These are phyloP conservation scores for Sitophilus oryzae DNA, from an alignment of 1,140 invertebrate species.

Conservation along the genomic window DNA sequence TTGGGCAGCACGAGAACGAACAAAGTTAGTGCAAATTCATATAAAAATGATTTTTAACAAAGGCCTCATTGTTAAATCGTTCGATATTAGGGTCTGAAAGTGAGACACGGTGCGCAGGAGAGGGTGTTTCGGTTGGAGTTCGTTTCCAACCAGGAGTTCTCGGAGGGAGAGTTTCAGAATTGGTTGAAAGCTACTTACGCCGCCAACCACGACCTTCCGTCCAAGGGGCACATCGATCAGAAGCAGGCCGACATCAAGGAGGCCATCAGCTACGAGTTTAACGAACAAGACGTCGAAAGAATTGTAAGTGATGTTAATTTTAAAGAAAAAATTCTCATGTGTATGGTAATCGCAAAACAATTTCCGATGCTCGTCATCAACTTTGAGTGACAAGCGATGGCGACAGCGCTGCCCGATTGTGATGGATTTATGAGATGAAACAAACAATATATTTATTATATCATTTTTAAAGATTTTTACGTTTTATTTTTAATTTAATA, in stretches of 20 bases:
- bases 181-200: slow-evolving; percentile 82
- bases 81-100: slow-evolving; percentile 49
- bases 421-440: no score
- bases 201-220: slow-evolving; percentile 74
- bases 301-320: slow-evolving; percentile 45
- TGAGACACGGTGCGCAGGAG: slow-evolving; percentile 83
- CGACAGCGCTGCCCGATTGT: no score
- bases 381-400: no score
- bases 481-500: no score
- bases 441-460: no score
- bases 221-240: slow-evolving; percentile 73
- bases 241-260: slow-evolving; percentile 87
- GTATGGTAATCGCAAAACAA: no score
- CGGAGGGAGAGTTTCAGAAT: slow-evolving; percentile 86
- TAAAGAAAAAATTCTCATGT: not conserved
- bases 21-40: slow-evolving; percentile 53
- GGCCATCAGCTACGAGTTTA: slow-evolving; percentile 84
- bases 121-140: slow-evolving; percentile 92
- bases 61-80: slow-evolving; percentile 1
- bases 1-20: slow-evolving; percentile 89
- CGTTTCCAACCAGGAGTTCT: slow-evolving; percentile 96
- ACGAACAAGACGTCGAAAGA: slow-evolving; percentile 72
- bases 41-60: not conserved
- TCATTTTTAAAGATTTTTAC: no score
- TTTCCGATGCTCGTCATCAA: no score